A percentile compares a stretch with the other conserved stretches of the same genome.
Evolutionary conservation across 2,113 vertebrate species (phyloP).

Genomic region (Oreochromis aureus): DNA sequence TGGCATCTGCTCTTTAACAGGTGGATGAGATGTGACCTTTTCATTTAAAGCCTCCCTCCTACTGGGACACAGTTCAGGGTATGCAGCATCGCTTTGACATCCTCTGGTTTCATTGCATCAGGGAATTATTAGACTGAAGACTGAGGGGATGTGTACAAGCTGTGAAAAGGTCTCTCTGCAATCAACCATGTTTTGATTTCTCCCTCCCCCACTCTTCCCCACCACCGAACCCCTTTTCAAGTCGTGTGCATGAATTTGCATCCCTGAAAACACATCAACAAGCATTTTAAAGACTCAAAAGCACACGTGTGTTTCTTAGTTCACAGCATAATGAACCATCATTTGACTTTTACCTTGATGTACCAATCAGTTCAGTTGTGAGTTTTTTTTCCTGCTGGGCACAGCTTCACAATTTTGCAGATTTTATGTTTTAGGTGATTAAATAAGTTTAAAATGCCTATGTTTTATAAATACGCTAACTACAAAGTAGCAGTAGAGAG

Average conservation of each 20-base stretch:
- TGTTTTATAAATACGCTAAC: neutral
- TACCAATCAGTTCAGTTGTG: neutral
- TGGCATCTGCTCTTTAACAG: constrained; percentile 69
- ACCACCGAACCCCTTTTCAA: neutral
- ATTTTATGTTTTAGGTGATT: neutral
- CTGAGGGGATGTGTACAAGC: constrained; percentile 27
- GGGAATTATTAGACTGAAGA: constrained; percentile 37
- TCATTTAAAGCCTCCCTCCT: constrained; percentile 48
- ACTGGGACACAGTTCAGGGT: constrained; percentile 38
- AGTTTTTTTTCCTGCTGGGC: neutral
- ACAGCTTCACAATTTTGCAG: neutral
- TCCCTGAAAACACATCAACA: neutral
- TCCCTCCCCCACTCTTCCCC: neutral
- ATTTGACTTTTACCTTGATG: neutral
- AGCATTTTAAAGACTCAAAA: neutral
- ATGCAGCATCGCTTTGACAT: constrained; percentile 44
- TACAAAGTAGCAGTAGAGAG: neutral
- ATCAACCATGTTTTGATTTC: neutral
- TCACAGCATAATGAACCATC: neutral
- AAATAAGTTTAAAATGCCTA: neutral
- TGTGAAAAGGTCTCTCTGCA: constrained; percentile 24
- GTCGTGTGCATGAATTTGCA: neutral
- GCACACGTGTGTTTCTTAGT: neutral
- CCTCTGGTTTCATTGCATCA: constrained; percentile 45
- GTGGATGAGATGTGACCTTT: constrained; percentile 68